Evolutionary conservation across 2,113 vertebrate genomes (phyloP).

Genomic region (Seriola rivoliana): DNA sequence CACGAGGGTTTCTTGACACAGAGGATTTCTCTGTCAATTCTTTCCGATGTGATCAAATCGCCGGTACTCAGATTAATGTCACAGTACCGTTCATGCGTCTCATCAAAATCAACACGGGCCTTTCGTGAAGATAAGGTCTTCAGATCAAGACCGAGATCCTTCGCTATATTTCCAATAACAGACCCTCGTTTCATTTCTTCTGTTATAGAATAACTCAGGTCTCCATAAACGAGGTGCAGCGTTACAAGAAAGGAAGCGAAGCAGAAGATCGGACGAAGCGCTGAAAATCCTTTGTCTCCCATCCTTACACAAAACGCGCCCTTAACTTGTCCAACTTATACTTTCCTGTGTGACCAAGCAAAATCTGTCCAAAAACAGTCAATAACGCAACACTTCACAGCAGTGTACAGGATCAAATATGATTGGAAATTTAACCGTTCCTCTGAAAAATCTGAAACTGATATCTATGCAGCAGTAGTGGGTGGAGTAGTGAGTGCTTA

Average conservation of each 20-base stretch:
- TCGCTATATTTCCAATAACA: constrained; percentile 83
- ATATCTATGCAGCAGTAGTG: neutral
- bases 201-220: constrained; percentile 77
- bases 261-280: neutral
- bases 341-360: too few species aligned
- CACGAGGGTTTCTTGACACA: constrained; percentile 70
- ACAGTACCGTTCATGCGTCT: constrained; percentile 48
- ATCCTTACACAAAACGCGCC: neutral
- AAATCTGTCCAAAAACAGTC: neutral
- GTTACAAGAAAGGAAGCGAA: constrained; percentile 34
- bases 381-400: neutral
- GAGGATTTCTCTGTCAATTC: constrained; percentile 74
- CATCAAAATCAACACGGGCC: constrained; percentile 66
- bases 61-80: constrained; percentile 59
- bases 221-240: constrained; percentile 53
- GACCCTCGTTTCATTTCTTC: constrained; percentile 83
- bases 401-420: neutral
- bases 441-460: neutral
- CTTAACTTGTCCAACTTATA: neutral
- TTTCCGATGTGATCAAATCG: constrained; percentile 64
- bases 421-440: neutral
- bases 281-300: constrained; percentile 33
- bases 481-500: neutral
- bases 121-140: constrained; percentile 73
- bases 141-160: constrained; percentile 79